A percentile compares a stretch with the other conserved stretches of the same genome.
Conservation (phyloP, 1,140 invertebrate species). For the Pygmarrhopalites habei region DNA sequence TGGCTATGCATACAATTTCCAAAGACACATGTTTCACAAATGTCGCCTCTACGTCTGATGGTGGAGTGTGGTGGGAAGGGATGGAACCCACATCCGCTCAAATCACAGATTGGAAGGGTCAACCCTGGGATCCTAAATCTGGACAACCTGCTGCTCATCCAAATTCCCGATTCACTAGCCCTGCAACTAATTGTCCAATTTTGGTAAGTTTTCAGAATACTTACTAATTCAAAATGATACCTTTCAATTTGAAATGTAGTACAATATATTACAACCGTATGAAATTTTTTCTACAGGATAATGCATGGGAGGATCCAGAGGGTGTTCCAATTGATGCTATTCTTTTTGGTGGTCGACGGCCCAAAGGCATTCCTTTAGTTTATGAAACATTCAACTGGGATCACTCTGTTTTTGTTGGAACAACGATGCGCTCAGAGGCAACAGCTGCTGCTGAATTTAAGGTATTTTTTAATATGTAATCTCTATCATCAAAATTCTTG, state of each 20-base stretch:
- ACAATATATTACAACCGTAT: too few relatives aligned
- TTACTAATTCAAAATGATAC: too few relatives aligned
- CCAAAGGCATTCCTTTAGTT: constrained; percentile 85
- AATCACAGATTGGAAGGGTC: constrained; percentile 79
- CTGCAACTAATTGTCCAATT: constrained; percentile 88
- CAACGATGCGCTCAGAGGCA: constrained; percentile 89
- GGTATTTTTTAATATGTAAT: constrained; percentile 50
- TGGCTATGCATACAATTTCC: constrained; percentile 91
- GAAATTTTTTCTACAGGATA: constrained; percentile 27
- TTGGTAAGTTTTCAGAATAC: constrained; percentile 61
- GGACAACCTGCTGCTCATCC: constrained; percentile 81
- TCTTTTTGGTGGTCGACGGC: constrained; percentile 89
- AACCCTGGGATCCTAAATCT: constrained; percentile 62
- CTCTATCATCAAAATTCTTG: too few relatives aligned
- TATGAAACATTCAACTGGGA: constrained; percentile 88
- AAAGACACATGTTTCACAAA: constrained; percentile 97
- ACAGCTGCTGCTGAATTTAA: constrained; percentile 96
- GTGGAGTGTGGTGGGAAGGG: constrained; percentile 97
- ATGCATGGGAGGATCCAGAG: constrained; percentile 58
- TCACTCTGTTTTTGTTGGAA: constrained; percentile 94
- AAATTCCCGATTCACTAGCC: constrained; percentile 92
- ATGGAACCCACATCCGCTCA: constrained; percentile 70
- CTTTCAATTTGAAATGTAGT: too few relatives aligned
- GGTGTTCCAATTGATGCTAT: constrained; percentile 96
- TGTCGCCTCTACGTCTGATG: constrained; percentile 91